Evolutionary conservation across 2,113 vertebrate genomes (phyloP).

Genomic region (Corythoichthys intestinalis): DNA sequence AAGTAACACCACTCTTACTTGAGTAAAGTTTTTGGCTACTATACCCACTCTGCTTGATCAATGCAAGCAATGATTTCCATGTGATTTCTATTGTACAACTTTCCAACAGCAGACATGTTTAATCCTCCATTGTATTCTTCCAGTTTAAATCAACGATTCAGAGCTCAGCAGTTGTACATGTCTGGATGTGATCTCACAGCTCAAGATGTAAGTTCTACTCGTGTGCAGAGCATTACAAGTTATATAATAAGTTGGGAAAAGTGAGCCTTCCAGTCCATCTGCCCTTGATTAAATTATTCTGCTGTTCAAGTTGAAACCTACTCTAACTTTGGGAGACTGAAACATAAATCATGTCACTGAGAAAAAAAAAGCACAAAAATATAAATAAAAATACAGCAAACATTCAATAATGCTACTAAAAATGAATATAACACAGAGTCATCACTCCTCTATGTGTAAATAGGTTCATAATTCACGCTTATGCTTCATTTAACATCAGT

Average conservation of each 20-base stretch:
- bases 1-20: no score
- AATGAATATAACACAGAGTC: no score
- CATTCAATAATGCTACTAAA: neutral
- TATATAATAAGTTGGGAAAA: constrained; percentile 38
- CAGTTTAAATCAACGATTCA: neutral
- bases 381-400: neutral
- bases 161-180: neutral
- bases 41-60: no score
- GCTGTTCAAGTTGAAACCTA: constrained; percentile 6
- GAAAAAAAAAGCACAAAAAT: neutral
- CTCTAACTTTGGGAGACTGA: constrained; percentile 27
- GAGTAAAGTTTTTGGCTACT: no score
- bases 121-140: neutral
- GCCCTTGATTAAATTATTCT: constrained; percentile 39
- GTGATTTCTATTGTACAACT: no score
- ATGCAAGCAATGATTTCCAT: no score
- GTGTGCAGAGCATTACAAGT: constrained; percentile 33
- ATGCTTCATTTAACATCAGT: neutral
- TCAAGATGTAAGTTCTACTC: neutral
- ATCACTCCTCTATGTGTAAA: neutral
- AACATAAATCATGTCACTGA: neutral
- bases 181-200: neutral
- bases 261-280: constrained; percentile 38
- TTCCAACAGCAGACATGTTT: neutral
- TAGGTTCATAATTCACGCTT: neutral